These are phyloP conservation scores for Platysternon megacephalum DNA, from an alignment of 2,113 vertebrate genomes.

Conservation along the genomic window DNA sequence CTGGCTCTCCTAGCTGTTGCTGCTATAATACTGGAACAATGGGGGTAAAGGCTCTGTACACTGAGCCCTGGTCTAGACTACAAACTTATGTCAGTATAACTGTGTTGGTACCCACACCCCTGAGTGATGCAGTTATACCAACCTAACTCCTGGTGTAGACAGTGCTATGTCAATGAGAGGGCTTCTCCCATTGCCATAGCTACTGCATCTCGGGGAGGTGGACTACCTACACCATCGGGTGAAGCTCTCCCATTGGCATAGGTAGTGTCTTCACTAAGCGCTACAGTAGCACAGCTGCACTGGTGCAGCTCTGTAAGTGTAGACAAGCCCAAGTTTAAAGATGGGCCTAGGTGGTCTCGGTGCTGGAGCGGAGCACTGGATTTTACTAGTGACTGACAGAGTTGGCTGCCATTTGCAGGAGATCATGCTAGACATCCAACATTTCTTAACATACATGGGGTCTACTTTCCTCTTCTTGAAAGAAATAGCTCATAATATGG, in stretches of 20 bases:
- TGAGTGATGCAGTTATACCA: background rate
- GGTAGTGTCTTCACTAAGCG: background rate
- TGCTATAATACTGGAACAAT: background rate
- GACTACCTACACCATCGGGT: too few relatives aligned
- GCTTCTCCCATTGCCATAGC: background rate
- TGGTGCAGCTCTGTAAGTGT: background rate
- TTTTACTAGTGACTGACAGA: background rate
- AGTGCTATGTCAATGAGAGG: background rate
- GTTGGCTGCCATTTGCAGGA: background rate
- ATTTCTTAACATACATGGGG: background rate
- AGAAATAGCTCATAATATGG: background rate
- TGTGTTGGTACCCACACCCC: background rate
- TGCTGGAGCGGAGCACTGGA: background rate
- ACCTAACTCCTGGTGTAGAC: background rate
- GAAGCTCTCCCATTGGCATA: background rate
- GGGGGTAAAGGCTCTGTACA: background rate
- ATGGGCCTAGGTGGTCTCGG: rapidly evolving
- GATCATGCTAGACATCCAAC: background rate
- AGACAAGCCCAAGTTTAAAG: background rate
- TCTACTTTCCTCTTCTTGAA: background rate
- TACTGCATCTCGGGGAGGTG: background rate
- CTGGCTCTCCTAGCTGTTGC: background rate
- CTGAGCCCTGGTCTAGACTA: background rate
- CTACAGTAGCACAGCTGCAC: background rate
- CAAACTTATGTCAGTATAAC: background rate